These are phyloP conservation scores for Ophioderma brevispina DNA, from an alignment of 35 echinoderm and acorn worm species.

Conservation along the genomic window DNA sequence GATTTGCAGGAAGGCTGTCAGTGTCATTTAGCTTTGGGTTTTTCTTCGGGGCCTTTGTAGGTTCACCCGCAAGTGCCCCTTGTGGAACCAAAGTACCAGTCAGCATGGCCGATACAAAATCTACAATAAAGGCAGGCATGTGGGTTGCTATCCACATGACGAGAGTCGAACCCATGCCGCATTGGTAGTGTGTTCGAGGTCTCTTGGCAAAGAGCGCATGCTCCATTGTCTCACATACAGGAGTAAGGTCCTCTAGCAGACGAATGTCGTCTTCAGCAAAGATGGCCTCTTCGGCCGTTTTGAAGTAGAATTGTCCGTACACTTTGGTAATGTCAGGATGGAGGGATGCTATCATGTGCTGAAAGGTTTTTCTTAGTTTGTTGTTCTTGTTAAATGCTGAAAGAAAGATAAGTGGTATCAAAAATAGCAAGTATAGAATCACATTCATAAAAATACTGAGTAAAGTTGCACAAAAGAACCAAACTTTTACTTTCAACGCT, in stretches of 20 bases:
- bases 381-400: slow-evolving; percentile 29
- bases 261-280: slow-evolving; percentile 39
- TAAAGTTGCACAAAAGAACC: no score
- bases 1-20: neutral
- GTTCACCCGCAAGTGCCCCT: neutral
- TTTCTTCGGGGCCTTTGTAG: neutral
- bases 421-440: no score
- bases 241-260: slow-evolving; percentile 45
- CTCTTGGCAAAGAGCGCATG: slow-evolving; percentile 73
- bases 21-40: neutral
- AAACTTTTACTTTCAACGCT: no score
- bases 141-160: slow-evolving; percentile 47
- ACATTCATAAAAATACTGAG: no score
- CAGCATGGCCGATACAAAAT: slow-evolving; percentile 43
- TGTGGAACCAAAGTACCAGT: slow-evolving; percentile 51
- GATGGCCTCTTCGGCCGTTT: slow-evolving; percentile 18
- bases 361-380: slow-evolving; percentile 31
- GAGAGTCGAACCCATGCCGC: slow-evolving; percentile 21
- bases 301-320: slow-evolving; percentile 74
- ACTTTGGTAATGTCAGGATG: slow-evolving; percentile 20
- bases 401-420: no score
- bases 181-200: slow-evolving; percentile 54
- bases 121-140: slow-evolving; percentile 49
- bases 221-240: slow-evolving; percentile 32
- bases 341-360: slow-evolving; percentile 22